Evolutionary conservation across 2,113 vertebrate species (phyloP).

Genomic region (Phyllostomus hastatus): DNA sequence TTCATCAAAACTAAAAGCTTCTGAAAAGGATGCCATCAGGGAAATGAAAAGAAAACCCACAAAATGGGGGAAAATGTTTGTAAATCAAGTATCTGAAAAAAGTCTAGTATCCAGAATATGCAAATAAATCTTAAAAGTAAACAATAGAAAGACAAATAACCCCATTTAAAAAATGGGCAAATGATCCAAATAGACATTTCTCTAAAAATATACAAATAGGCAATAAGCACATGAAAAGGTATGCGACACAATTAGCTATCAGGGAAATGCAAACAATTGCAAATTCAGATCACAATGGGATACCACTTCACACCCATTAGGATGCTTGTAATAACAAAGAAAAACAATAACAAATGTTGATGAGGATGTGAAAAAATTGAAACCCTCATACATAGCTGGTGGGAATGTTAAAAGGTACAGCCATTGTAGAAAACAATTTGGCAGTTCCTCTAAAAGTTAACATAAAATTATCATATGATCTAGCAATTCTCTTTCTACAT

Average conservation of each 20-base stretch:
- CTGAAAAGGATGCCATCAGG: not conserved
- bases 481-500: not conserved
- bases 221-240: not conserved
- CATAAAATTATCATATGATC: not conserved
- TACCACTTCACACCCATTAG: not conserved
- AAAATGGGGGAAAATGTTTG: not conserved
- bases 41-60: not conserved
- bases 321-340: not conserved
- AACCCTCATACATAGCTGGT: not conserved
- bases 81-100: not conserved
- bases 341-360: not conserved
- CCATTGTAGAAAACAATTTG: not conserved
- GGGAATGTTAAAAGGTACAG: not conserved
- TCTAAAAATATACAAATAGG: not conserved
- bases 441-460: not conserved
- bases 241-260: not conserved
- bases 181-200: not conserved
- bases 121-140: not conserved
- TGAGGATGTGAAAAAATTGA: not conserved
- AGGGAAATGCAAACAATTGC: not conserved
- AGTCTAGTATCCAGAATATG: not conserved
- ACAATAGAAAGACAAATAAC: not conserved
- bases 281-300: not conserved
- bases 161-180: not conserved
- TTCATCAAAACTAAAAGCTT: not conserved